Evolutionary conservation across 2,888 invertebrate genomes (phyloP).

Genomic region (Troides aeacus): DNA sequence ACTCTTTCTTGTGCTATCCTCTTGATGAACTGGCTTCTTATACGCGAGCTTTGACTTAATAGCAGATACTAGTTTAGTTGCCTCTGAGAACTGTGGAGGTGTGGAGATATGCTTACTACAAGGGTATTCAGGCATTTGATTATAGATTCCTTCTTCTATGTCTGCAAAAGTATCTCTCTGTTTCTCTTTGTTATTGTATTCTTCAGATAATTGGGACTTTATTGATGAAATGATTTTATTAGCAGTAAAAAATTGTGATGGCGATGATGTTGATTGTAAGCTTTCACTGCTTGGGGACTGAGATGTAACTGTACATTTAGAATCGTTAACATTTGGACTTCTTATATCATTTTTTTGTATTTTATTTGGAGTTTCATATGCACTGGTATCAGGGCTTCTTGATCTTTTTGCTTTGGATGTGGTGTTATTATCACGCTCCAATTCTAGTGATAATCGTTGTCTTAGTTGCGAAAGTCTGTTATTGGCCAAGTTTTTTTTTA

Average conservation of each 20-base stretch:
- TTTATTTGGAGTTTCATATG: conserved; percentile 43
- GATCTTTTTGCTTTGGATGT: conserved; percentile 37
- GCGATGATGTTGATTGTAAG: conserved; percentile 59
- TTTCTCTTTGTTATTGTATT: conserved; percentile 56
- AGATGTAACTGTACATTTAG: conserved; percentile 43
- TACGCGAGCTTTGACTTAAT: conserved; percentile 68
- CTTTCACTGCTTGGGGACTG: conserved; percentile 65
- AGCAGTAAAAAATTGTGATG: conserved; percentile 71
- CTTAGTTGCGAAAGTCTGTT: conserved; percentile 31
- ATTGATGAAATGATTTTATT: conserved; percentile 73
- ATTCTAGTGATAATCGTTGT: conserved; percentile 37
- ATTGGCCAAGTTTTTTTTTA: conserved; percentile 35
- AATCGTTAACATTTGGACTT: conserved; percentile 53
- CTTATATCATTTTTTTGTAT: conserved; percentile 40
- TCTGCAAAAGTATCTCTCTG: conserved; percentile 70
- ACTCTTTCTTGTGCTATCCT: conserved; percentile 40
- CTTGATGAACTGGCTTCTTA: conserved; percentile 51
- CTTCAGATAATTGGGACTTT: conserved; percentile 71
- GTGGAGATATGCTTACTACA: conserved; percentile 69
- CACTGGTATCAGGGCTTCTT: conserved; percentile 44
- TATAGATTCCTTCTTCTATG: conserved; percentile 69
- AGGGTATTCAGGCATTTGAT: conserved; percentile 67
- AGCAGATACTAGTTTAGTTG: conserved; percentile 67
- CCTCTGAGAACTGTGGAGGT: conserved; percentile 73
- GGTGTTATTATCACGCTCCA: conserved; percentile 20